Evolutionary conservation across 1,140 invertebrate genomes (phyloP).

Genomic region (Wasmannia auropunctata): DNA sequence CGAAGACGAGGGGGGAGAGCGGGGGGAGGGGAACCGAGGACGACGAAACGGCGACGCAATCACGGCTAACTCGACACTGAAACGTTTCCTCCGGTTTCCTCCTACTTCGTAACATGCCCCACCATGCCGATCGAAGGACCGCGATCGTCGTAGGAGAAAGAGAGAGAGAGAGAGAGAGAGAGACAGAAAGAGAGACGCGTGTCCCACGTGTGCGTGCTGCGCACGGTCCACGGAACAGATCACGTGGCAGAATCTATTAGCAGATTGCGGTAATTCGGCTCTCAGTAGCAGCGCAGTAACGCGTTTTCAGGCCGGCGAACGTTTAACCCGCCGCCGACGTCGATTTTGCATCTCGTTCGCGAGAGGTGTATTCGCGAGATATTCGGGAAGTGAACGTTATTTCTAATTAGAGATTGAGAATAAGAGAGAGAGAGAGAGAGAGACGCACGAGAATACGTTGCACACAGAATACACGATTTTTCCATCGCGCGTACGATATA

Average conservation of each 20-base stretch:
- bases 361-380: background rate
- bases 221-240: conserved; percentile 44
- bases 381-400: background rate
- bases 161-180: background rate
- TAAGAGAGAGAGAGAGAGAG: background rate
- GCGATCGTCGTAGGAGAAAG: background rate
- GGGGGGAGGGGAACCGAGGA: too few relatives aligned
- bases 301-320: conserved; percentile 21
- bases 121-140: background rate
- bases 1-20: background rate
- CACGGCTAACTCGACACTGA: conserved; percentile 30
- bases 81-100: conserved; percentile 46
- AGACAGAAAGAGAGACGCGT: background rate
- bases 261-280: conserved; percentile 46
- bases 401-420: background rate
- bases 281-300: background rate
- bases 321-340: background rate
- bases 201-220: conserved; percentile 44
- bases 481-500: background rate
- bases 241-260: conserved; percentile 58
- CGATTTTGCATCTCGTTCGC: background rate
- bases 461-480: background rate
- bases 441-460: background rate
- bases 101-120: conserved; percentile 50
- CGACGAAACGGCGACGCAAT: conserved; percentile 12